These are phyloP conservation scores for Elysia chlorotica DNA, from an alignment of 1,140 invertebrate species.

Conservation along the genomic window DNA sequence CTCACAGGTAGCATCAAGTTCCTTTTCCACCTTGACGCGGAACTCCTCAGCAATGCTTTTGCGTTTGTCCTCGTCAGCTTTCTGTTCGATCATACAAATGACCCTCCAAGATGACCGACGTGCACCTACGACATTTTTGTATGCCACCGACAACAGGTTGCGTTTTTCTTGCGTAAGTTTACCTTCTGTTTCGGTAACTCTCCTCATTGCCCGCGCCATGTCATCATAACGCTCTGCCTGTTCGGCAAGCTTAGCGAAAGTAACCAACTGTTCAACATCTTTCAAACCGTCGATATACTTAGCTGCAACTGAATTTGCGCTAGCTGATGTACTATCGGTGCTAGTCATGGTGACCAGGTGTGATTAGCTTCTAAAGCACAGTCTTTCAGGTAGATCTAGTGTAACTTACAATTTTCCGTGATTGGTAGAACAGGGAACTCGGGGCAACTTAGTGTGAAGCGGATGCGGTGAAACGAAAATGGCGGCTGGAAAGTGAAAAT, in stretches of 20 bases:
- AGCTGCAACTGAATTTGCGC: neutral
- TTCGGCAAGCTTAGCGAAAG: slow-evolving; percentile 45
- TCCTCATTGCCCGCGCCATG: slow-evolving; percentile 45
- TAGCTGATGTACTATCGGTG: too few relatives aligned
- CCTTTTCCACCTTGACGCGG: slow-evolving; percentile 97
- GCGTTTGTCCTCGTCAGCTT: slow-evolving; percentile 88
- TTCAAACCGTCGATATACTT: slow-evolving; percentile 24
- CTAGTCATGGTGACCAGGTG: slow-evolving; percentile 10
- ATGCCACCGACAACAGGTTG: slow-evolving; percentile 96
- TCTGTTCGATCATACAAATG: slow-evolving; percentile 93
- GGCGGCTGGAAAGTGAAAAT: slow-evolving; percentile 6
- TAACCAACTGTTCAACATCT: slow-evolving; percentile 32
- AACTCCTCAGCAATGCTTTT: slow-evolving; percentile 72
- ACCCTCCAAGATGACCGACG: slow-evolving; percentile 96
- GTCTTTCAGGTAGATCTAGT: too few relatives aligned
- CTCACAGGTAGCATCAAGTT: slow-evolving; percentile 96
- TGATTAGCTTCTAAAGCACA: too few relatives aligned
- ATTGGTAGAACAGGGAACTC: too few relatives aligned
- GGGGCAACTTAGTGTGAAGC: neutral
- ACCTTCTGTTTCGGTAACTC: slow-evolving; percentile 33
- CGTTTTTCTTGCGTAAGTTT: slow-evolving; percentile 70
- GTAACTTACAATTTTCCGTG: too few relatives aligned
- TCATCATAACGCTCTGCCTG: slow-evolving; percentile 52
- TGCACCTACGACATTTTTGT: slow-evolving; percentile 99
- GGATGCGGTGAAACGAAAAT: slow-evolving; percentile 12